Conservation (phyloP, 2,797 vertebrate genomes). For the Melanotaenia trifasciata region DNA sequence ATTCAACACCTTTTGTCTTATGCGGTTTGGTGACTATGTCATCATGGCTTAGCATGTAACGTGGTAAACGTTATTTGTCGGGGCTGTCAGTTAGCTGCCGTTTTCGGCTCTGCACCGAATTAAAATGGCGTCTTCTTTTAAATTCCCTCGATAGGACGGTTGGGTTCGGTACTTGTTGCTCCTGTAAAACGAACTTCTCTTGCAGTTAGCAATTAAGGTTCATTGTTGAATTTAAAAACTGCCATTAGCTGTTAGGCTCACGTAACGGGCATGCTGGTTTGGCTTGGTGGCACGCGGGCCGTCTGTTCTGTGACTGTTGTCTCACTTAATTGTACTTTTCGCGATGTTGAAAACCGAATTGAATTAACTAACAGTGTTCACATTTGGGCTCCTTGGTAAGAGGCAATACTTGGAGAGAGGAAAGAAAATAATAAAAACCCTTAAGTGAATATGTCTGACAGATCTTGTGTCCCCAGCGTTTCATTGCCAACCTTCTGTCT, state of each 20-base stretch:
- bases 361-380: no score
- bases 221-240: background rate
- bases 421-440: no score
- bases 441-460: no score
- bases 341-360: background rate
- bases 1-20: accelerated
- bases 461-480: background rate
- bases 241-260: no score
- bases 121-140: constrained; percentile 80
- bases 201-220: accelerated
- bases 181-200: accelerated
- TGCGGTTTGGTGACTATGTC: background rate
- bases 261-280: background rate
- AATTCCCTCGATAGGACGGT: constrained; percentile 8
- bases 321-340: background rate
- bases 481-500: background rate
- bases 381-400: background rate
- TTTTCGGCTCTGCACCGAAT: constrained; percentile 30
- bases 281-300: background rate
- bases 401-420: background rate
- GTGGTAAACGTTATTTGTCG: constrained; percentile 9
- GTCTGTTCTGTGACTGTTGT: background rate
- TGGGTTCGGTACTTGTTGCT: background rate
- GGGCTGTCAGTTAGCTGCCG: constrained; percentile 28
- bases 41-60: background rate